Conservation (phyloP, 1,140 invertebrate species). For the Anastatus disparis region DNA sequence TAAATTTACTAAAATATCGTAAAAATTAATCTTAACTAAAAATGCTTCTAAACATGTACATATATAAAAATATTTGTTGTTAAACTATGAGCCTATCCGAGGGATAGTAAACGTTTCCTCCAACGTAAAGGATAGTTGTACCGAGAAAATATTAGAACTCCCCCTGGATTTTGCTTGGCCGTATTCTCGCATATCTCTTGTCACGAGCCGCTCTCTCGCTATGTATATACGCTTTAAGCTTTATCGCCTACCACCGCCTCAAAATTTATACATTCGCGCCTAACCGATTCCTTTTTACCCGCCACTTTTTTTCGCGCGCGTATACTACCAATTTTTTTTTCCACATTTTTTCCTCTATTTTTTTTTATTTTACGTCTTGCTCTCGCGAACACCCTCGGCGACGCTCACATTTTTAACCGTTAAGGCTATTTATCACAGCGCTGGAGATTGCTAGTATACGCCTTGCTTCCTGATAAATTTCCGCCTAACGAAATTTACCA, state of each 20-base stretch:
- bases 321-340: too few relatives aligned
- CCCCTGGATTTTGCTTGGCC: background rate
- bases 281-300: slow-evolving; percentile 25
- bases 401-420: background rate
- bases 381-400: background rate
- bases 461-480: slow-evolving; percentile 12
- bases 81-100: too few relatives aligned
- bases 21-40: too few relatives aligned
- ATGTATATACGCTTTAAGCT: background rate
- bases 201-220: background rate
- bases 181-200: background rate
- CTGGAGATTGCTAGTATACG: slow-evolving; percentile 17
- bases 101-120: background rate
- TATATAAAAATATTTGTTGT: too few relatives aligned
- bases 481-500: slow-evolving; percentile 12
- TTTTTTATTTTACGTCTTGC: too few relatives aligned
- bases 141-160: background rate
- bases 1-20: too few relatives aligned
- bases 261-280: slow-evolving; percentile 24
- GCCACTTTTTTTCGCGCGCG: background rate
- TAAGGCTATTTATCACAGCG: slow-evolving; percentile 1
- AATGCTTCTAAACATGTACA: too few relatives aligned
- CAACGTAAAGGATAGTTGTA: background rate
- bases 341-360: too few relatives aligned
- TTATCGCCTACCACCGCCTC: background rate